phyloP scores from a whole-genome alignment of 2,888 invertebrate genomes.

The Baronia brevicornis region DNA sequence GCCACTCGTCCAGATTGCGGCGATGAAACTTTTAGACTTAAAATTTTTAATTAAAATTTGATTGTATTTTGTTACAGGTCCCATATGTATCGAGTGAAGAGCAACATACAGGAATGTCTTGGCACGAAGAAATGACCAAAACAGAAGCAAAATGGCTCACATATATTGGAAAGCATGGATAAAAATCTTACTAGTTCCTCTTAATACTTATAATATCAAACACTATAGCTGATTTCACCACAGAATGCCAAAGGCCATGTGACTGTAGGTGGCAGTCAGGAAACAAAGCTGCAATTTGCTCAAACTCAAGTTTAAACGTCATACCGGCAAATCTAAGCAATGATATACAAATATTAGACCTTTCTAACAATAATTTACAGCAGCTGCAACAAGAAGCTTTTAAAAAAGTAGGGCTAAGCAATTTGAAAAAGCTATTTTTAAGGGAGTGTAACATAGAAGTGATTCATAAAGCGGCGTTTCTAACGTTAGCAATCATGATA shows the following conservation, averaged over 20 bases:
- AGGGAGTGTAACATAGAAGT: constrained; percentile 83
- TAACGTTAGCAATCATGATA: constrained; percentile 83
- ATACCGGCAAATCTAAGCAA: constrained; percentile 85
- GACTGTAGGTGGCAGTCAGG: constrained; percentile 92
- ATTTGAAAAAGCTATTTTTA: constrained; percentile 87
- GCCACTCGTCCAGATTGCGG: too few species aligned
- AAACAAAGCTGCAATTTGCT: constrained; percentile 89
- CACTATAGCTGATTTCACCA: constrained; percentile 72
- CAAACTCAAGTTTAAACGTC: constrained; percentile 76
- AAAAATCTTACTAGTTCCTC: constrained; percentile 49
- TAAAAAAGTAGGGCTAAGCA: constrained; percentile 80
- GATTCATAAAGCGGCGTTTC: constrained; percentile 84
- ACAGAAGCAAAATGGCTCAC: constrained; percentile 66
- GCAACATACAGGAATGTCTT: constrained; percentile 55
- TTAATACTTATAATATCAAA: constrained; percentile 40
- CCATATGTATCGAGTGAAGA: constrained; percentile 50
- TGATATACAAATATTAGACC: constrained; percentile 82
- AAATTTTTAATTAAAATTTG: constrained; percentile 8
- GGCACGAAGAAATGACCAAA: constrained; percentile 63
- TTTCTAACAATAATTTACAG: constrained; percentile 81
- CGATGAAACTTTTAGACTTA: too few species aligned
- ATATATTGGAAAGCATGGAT: constrained; percentile 69
- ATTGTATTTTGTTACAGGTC: constrained; percentile 49
- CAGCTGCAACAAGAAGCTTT: constrained; percentile 81
- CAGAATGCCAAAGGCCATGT: constrained; percentile 81